Base-by-base conservation (phyloP, 2,113 vertebrate species). In the Vombatus ursinus region DNA sequence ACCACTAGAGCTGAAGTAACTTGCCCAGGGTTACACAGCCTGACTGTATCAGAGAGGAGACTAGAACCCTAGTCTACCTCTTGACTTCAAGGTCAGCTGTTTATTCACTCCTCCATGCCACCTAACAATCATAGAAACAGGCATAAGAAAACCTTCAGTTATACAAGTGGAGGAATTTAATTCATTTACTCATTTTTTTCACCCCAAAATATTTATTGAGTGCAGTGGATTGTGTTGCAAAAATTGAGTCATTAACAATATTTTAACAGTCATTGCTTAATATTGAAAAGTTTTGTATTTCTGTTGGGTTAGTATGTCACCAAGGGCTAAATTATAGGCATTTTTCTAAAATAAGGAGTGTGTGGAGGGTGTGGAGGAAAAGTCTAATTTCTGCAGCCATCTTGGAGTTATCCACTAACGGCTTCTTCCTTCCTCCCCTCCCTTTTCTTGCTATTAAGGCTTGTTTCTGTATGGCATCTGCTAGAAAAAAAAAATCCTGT, bases 341-440 rank as follows among this genome's bases (percentile, higher is more conserved):
- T 92, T 96, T 95, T 92, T n/a, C 28, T 47, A 7, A 47, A 61
- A 52, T 51, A 77, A 92, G 48, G 48, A 49, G 48, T 49, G 48
- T 49, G 48, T 49, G 48, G 31, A 53, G 24, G 37, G 47, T 23
- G n/a, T 89, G 47, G 61, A 90, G 10, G 47, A 90, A 91, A 95
- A 94, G 93, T 91, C 23, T 8, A 54, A 90, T 48, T 68, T 9
- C 28, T 93, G 25, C 52, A 91, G 50, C 7, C 50, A 24, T 53
- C 89, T 91, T 96, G 96, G 51, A 54, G 84, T 97, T 98, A 94
- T 31, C 93, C 90, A 54, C 91, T 31, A 57, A 96, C 77, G 90
- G 48, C 90, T 97, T 23, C 48, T 90, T 96, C 95, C 91, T 44
- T 44, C 5, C n/a, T 68, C 68, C 3, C n/a, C n/a, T 44, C n/a